Percentiles rank a stretch among this genome's conserved stretches.
Evolutionary conservation across 1,140 invertebrate genomes (phyloP).

Genomic region (Luehdorfia chinensis): DNA sequence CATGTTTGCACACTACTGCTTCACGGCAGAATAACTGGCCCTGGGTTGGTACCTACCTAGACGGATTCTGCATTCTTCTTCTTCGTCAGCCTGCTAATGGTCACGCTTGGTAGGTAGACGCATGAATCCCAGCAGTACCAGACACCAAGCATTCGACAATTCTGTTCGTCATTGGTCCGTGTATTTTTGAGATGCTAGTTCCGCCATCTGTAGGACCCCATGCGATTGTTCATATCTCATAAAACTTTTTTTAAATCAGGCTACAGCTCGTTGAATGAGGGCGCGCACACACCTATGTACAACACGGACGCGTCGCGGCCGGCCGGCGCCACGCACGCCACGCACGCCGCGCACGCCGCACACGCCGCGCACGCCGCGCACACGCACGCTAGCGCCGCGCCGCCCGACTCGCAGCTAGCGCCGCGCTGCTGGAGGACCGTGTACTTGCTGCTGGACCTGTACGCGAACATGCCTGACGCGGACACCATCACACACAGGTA

Average conservation of each 20-base stretch:
- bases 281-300: constrained; percentile 84
- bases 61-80: too few species aligned
- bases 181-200: too few species aligned
- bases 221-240: too few species aligned
- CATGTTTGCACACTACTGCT: too few species aligned
- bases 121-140: too few species aligned
- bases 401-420: constrained; percentile 72
- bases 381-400: constrained; percentile 22
- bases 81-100: too few species aligned
- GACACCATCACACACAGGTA: constrained; percentile 87
- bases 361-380: constrained; percentile 8
- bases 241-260: constrained; percentile 44
- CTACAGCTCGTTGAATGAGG: constrained; percentile 84
- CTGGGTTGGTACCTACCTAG: too few species aligned
- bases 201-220: too few species aligned
- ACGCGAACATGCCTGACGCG: constrained; percentile 95
- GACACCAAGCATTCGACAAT: too few species aligned
- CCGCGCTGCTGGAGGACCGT: constrained; percentile 97
- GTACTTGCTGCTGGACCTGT: constrained; percentile 93
- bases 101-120: too few species aligned
- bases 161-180: too few species aligned
- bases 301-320: constrained; percentile 39
- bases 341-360: constrained; percentile 26
- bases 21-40: too few species aligned
- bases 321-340: constrained; percentile 59